Evolutionary conservation across 2,113 vertebrate genomes (phyloP).

Genomic region (Lagopus leucura): DNA sequence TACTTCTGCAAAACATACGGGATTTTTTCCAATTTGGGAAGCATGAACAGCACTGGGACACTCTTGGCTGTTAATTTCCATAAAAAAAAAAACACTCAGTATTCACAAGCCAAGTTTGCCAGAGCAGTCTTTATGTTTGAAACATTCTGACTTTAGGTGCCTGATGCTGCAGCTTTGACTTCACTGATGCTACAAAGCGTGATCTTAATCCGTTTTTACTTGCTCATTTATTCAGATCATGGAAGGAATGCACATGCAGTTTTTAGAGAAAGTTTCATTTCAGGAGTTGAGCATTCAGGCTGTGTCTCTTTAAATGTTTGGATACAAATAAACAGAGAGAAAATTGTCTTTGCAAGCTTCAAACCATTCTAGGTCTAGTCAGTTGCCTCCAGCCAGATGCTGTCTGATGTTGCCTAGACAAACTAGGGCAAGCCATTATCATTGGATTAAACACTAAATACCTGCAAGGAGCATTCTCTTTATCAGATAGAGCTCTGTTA

Average conservation of each 20-base stretch:
- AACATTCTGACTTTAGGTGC: neutral
- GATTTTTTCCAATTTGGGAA: neutral
- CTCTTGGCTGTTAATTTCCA: neutral
- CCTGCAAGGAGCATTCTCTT: constrained; percentile 59
- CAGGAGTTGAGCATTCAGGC: neutral
- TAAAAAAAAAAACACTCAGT: neutral
- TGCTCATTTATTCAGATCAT: neutral
- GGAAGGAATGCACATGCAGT: neutral
- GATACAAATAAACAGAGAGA: constrained; percentile 3
- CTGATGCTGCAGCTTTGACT: constrained; percentile 1
- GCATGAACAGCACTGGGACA: neutral
- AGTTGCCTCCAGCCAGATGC: constrained; percentile 49
- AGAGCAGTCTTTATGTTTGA: neutral
- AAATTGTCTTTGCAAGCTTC: constrained; percentile 13
- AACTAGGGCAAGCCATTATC: constrained; percentile 63
- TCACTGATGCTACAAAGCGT: neutral
- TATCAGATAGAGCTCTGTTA: constrained; percentile 65
- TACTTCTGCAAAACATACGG: neutral
- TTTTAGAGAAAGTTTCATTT: constrained; percentile 1
- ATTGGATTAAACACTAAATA: constrained; percentile 74
- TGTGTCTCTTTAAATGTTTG: constrained; percentile 53
- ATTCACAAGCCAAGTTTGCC: neutral
- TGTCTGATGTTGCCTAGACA: constrained; percentile 60
- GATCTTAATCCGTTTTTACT: neutral
- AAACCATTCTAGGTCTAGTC: constrained; percentile 25